These are phyloP conservation scores for Sinocyclocheilus anophthalmus DNA, from an alignment of 2,113 vertebrate species.

Conservation along the genomic window DNA sequence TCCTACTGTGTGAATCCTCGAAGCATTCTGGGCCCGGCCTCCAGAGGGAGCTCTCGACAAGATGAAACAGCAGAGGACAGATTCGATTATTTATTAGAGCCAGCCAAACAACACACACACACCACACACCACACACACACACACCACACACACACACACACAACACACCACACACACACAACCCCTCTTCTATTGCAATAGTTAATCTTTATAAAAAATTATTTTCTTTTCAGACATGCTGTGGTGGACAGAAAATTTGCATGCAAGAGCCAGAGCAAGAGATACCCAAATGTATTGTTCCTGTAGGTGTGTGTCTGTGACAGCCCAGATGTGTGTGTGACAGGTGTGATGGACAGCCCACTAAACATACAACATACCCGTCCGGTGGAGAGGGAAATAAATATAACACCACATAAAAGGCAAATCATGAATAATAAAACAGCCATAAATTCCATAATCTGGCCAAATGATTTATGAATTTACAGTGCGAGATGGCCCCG, in stretches of 20 bases:
- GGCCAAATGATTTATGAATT: slow-evolving; percentile 79
- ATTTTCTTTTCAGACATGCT: slow-evolving; percentile 35
- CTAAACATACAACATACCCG: slow-evolving; percentile 52
- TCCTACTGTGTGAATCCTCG: slow-evolving; percentile 11
- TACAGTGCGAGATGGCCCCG: slow-evolving; percentile 70
- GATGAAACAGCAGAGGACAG: neutral
- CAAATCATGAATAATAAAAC: slow-evolving; percentile 84
- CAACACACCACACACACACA: slow-evolving; percentile 10
- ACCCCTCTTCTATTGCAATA: neutral
- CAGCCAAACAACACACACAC: slow-evolving; percentile 7
- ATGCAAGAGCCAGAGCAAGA: slow-evolving; percentile 10
- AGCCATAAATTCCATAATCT: slow-evolving; percentile 73
- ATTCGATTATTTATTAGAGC: slow-evolving; percentile 2
- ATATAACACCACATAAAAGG: slow-evolving; percentile 78
- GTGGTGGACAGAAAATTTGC: slow-evolving; percentile 15
- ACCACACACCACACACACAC: neutral
- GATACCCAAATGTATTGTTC: slow-evolving; percentile 6
- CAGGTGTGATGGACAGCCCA: slow-evolving; percentile 56
- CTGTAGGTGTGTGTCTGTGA: slow-evolving; percentile 20
- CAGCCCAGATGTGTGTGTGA: slow-evolving; percentile 33
- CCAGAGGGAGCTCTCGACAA: slow-evolving; percentile 8
- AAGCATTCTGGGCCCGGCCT: slow-evolving; percentile 24
- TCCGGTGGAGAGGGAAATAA: slow-evolving; percentile 73
- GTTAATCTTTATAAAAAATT: too few relatives aligned
- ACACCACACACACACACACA: neutral